Base-by-base conservation (phyloP, 2,797 vertebrate species). In the Crocidura indochinensis region DNA sequence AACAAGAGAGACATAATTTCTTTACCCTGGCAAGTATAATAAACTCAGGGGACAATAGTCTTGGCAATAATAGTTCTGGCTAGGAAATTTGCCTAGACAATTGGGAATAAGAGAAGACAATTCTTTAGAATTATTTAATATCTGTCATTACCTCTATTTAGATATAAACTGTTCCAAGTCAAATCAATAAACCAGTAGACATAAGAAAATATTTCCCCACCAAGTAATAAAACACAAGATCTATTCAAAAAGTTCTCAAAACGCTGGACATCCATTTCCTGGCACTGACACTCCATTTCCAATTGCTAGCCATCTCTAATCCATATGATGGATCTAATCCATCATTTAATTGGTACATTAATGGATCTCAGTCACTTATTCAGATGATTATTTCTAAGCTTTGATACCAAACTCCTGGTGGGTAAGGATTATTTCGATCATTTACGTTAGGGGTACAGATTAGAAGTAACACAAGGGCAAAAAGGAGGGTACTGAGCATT, bases 61-160 rank as follows among this genome's bases (percentile, higher is more conserved):
- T 85, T 77, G 51, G 53, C n/a, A 51, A 19, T 71, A 60, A 60
- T 69, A 51, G 31, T 60, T 93, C 82, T 80, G 68, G 6, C 11
- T 77, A 38, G 10, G 29, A 72, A 64, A 5, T 26, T 90, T 87
- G 31, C 29, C 2, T 90, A 15, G 29, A 29, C 20, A 19, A 8
- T 8, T 12, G 15, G 44, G 56, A 83, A 83, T n/a, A 19, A 19
- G 53, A 69, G 69, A 20, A 11, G 4, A 4, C 1, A 1, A 72
- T 60, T 71, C 76, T 2, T n/a, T 44, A 0, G n/a, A 8, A 9
- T 24, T 14, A 60, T 12, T 2, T 17, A 68, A 0, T 27, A 3
- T 15, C 4, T 60, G 56, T 60, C 19, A 19, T 3, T 60, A 56
- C 7, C 1, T 92, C 81, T 89, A 15, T 53, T 72, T 47, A 74